Evolutionary conservation across 2,113 vertebrate species (phyloP), one percentile per base, ranked within the genome.

Genomic region (Cyrtonyx montezumae): DNA sequence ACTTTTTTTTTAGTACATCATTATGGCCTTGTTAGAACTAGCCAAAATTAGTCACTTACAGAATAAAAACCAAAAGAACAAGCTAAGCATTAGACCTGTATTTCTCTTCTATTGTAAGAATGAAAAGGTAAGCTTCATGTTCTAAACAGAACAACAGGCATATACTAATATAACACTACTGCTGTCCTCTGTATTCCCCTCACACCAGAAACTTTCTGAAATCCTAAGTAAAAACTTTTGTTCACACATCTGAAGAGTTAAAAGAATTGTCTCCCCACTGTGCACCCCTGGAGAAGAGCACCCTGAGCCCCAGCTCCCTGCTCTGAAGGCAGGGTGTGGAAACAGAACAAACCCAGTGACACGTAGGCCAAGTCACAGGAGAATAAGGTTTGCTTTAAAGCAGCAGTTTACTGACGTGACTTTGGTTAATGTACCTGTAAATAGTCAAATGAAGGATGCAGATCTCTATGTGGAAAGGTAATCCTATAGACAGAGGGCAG

Each of bases 11-110:
- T 40, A 70, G 82, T 55, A n/a, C 18, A 46, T 92, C 94, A 87
- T 92, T 91, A 85, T 28, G 26, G 7, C 95, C 93, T 36, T 85
- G 84, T 68, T 89, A 65, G 65, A 90, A 91, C 91, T 58, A 85
- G 89, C 56, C 68, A 55, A 63, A 92, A 94, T 75, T 56, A 87
- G 82, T 81, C 83, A 79, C 13, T 67, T 45, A 76, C 75, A 65
- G 77, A 42, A 68, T 55, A 62, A 11, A 16, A 58, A 51, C 23
- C 11, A 20, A 13, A 25, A 80, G 74, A 78, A 81, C 70, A 53
- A 88, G n/a, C 36, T 28, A 87, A 18, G 43, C 34, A 58, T 94
- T 42, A 78, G 43, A 55, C 67, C 34, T 4, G 1, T 21, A 66
- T 63, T 73, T 55, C 62, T 82, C 80, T 56, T 37, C 71, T 30